These are phyloP conservation scores for Thripadectes ignobilis DNA, from an alignment of 2,797 vertebrate species.

Conservation along the genomic window DNA sequence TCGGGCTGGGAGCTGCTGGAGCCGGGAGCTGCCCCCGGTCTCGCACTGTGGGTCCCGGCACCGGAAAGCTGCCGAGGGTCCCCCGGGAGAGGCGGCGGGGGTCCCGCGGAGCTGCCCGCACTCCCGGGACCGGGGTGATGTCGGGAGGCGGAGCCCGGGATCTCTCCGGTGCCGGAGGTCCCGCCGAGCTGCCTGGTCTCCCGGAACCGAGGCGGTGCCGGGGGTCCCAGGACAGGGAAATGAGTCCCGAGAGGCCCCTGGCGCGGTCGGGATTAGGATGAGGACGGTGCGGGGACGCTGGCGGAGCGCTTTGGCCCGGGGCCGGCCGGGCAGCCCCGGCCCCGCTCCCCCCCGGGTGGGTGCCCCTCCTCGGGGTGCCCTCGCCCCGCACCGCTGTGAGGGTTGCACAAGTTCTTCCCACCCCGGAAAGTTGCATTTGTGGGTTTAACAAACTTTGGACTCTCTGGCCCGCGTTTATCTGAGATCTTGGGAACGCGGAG, in stretches of 20 bases:
- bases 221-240: not conserved
- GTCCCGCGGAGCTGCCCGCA: not conserved
- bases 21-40: not conserved
- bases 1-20: not conserved
- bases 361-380: not conserved
- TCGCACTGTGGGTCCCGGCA: not conserved
- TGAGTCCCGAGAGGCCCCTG: not conserved
- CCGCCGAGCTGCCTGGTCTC: not conserved
- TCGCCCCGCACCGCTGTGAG: not conserved
- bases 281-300: not conserved
- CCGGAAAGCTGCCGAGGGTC: not conserved
- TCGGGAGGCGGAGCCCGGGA: not conserved
- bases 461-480: slow-evolving; percentile 12
- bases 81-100: not conserved
- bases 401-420: not conserved
- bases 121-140: not conserved
- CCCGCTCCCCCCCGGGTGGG: not conserved
- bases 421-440: not conserved
- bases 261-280: not conserved
- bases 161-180: not conserved
- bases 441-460: slow-evolving; percentile 42
- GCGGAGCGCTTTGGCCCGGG: not conserved
- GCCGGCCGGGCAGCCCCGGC: not conserved
- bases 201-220: not conserved
- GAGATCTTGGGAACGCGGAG: not conserved